Conservation (phyloP, 2,888 invertebrate genomes). For the Podabrus alpinus region DNA sequence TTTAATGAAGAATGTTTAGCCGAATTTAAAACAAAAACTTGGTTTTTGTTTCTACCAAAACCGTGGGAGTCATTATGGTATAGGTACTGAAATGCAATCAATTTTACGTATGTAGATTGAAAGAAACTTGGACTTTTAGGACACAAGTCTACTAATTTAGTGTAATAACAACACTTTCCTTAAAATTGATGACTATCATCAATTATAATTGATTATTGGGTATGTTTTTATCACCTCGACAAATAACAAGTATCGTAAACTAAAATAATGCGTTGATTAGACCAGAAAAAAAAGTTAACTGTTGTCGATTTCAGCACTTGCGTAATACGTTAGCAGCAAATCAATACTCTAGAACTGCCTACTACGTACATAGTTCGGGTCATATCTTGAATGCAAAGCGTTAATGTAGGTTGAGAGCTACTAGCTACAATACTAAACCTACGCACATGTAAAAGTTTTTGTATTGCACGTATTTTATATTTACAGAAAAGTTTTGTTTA, state of each 20-base stretch:
- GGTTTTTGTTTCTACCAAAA: too few relatives aligned
- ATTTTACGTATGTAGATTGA: neutral
- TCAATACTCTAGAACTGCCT: constrained; percentile 16
- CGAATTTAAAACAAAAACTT: neutral
- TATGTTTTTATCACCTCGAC: neutral
- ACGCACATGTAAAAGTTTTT: neutral
- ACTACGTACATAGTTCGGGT: neutral
- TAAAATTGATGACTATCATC: too few relatives aligned
- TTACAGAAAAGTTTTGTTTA: neutral
- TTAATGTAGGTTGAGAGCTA: neutral
- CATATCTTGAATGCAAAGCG: constrained; percentile 1
- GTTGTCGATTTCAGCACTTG: constrained; percentile 25
- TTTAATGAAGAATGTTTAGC: neutral
- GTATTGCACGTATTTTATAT: neutral
- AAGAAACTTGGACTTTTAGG: neutral
- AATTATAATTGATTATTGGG: neutral
- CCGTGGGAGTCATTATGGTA: too few relatives aligned
- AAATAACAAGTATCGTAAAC: neutral
- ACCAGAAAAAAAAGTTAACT: neutral
- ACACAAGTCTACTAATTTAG: neutral
- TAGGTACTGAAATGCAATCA: neutral
- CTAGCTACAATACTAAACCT: neutral
- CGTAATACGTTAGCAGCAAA: constrained; percentile 22
- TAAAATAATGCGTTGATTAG: neutral
- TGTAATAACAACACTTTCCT: neutral